Conservation (phyloP, 2,888 invertebrate species). For the Pachycephus smyrnensis region DNA sequence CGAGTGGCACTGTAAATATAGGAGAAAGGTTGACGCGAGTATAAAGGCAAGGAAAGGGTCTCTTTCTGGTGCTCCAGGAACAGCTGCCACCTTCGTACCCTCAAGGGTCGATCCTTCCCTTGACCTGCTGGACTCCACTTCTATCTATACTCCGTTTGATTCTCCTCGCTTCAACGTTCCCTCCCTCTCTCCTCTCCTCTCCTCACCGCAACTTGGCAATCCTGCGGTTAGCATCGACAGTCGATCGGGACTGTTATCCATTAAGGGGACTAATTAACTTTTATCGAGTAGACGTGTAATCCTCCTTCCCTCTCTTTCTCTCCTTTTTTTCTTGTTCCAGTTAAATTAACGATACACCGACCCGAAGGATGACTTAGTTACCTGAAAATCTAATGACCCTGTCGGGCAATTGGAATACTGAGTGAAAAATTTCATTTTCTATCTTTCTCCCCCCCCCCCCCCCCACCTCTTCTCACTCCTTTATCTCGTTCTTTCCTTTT, state of each 20-base stretch:
- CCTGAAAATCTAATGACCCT: neutral
- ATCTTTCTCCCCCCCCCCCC: too few species aligned
- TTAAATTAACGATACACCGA: neutral
- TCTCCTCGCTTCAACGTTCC: neutral
- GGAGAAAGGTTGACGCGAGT: conserved; percentile 2
- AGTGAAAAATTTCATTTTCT: neutral
- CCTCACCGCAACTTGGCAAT: neutral
- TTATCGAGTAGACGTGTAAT: neutral
- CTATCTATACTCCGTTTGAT: neutral
- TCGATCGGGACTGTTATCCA: neutral
- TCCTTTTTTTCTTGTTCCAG: neutral
- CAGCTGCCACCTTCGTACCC: conserved; percentile 14
- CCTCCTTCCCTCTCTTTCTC: neutral
- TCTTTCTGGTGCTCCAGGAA: conserved; percentile 9
- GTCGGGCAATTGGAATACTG: neutral
- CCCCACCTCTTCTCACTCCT: too few species aligned
- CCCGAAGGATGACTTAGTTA: neutral
- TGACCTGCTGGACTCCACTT: neutral
- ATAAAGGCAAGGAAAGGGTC: conserved; percentile 1
- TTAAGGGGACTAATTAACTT: neutral
- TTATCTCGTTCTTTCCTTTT: neutral
- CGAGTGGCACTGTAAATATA: conserved; percentile 2
- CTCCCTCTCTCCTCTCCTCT: too few species aligned
- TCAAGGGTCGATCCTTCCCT: neutral
- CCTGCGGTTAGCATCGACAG: neutral